A percentile compares a stretch with the other conserved stretches of the same genome.
Conservation (phyloP, 2,113 vertebrate genomes). For the Mobula birostris region DNA sequence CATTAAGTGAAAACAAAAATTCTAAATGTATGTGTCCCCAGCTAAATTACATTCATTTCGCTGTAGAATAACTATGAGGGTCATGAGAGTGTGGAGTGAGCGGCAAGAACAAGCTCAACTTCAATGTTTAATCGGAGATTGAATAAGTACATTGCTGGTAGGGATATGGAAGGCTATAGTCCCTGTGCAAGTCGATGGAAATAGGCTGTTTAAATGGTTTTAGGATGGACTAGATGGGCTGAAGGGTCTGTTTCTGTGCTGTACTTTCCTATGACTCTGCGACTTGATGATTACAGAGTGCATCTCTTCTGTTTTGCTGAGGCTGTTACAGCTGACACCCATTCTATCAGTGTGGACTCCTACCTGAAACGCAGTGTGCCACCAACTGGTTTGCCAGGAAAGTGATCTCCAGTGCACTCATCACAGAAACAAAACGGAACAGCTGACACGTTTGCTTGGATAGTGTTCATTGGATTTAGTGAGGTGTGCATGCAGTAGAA, state of each 20-base stretch:
- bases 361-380: not conserved
- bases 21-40: not conserved
- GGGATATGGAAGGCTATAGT: no score
- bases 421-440: not conserved
- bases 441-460: not conserved
- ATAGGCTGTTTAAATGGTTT: no score
- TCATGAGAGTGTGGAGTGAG: no score
- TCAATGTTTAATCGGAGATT: no score
- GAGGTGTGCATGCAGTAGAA: not conserved
- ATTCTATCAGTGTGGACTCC: not conserved
- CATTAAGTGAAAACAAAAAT: not conserved
- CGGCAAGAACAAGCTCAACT: no score
- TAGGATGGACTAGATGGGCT: no score
- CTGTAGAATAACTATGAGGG: not conserved
- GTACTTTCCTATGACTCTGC: no score
- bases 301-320: not conserved
- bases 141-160: no score
- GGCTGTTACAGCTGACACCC: not conserved
- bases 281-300: no score
- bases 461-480: not conserved
- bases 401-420: not conserved
- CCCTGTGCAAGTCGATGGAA: no score
- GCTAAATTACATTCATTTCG: not conserved
- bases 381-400: not conserved
- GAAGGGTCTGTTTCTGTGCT: no score